These are phyloP conservation scores for Genyomyrus donnyi DNA, from an alignment of 2,113 vertebrate genomes.

Conservation along the genomic window DNA sequence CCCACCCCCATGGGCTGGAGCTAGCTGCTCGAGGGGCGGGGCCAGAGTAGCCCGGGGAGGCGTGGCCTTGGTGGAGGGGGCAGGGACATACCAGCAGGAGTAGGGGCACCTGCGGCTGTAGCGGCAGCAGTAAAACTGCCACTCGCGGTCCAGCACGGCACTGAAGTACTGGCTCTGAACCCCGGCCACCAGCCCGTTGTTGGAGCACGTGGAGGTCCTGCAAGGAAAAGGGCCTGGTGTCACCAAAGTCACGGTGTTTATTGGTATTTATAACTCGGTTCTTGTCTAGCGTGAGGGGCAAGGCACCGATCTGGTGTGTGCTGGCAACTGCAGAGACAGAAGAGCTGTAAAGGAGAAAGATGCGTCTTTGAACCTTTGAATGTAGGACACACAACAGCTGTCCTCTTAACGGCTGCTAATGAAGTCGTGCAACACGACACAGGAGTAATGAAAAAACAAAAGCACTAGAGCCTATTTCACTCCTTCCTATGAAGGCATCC, in stretches of 20 bases:
- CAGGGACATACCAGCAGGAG: slow-evolving; percentile 80
- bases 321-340: not conserved
- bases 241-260: not conserved
- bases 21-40: not conserved
- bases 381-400: not conserved
- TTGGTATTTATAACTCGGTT: not conserved
- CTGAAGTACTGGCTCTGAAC: slow-evolving; percentile 92
- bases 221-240: slow-evolving; percentile 27
- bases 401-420: not conserved
- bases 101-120: slow-evolving; percentile 83
- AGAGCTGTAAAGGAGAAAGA: not conserved
- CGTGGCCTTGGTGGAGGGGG: not conserved
- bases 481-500: not conserved
- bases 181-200: slow-evolving; percentile 86
- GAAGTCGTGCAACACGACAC: not conserved
- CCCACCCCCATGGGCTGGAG: not conserved
- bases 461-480: not conserved
- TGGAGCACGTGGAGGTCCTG: slow-evolving; percentile 89
- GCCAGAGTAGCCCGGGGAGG: not conserved
- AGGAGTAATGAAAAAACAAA: not conserved
- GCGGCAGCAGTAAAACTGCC: slow-evolving; percentile 95
- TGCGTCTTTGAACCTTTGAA: not conserved
- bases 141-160: slow-evolving; percentile 86
- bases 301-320: not conserved
- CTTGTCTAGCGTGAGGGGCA: not conserved